These are phyloP conservation scores for Aporrectodea caliginosa DNA, from an alignment of 1,140 invertebrate genomes.

Conservation along the genomic window DNA sequence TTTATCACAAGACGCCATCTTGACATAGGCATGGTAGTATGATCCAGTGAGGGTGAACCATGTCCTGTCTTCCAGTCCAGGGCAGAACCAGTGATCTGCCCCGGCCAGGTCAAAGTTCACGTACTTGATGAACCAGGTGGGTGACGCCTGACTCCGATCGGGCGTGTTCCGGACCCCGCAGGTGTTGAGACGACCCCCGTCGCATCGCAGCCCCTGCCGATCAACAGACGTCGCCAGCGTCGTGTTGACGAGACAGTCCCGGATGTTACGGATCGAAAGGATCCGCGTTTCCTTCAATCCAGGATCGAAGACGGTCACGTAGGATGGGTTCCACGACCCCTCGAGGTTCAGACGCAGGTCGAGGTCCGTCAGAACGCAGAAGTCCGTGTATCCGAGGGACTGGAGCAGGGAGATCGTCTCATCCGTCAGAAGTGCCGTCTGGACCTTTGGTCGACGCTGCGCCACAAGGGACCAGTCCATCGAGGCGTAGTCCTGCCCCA, in stretches of 20 bases:
- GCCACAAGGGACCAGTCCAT: constrained; percentile 23
- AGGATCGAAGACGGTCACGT: constrained; percentile 24
- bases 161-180: constrained; percentile 30
- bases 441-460: constrained; percentile 7
- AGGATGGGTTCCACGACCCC: constrained; percentile 28
- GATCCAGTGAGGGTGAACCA: constrained; percentile 29
- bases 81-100: constrained; percentile 22
- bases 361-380: constrained; percentile 31
- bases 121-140: constrained; percentile 26
- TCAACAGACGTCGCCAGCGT: constrained; percentile 14
- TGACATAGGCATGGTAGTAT: constrained; percentile 33
- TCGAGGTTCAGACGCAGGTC: constrained; percentile 18
- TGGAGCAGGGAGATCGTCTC: constrained; percentile 10
- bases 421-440: neutral
- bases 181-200: constrained; percentile 25
- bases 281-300: constrained; percentile 12
- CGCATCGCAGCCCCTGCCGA: constrained; percentile 28
- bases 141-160: constrained; percentile 6
- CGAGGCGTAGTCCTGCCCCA: constrained; percentile 19
- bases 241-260: constrained; percentile 24
- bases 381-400: constrained; percentile 26
- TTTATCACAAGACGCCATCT: constrained; percentile 16
- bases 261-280: constrained; percentile 11
- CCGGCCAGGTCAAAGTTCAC: constrained; percentile 27
- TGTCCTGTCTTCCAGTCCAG: neutral